A percentile compares a stretch with the other conserved stretches of the same genome.
Evolutionary conservation across 1,140 invertebrate species (phyloP).

Genomic region (Camponotus vicinus): DNA sequence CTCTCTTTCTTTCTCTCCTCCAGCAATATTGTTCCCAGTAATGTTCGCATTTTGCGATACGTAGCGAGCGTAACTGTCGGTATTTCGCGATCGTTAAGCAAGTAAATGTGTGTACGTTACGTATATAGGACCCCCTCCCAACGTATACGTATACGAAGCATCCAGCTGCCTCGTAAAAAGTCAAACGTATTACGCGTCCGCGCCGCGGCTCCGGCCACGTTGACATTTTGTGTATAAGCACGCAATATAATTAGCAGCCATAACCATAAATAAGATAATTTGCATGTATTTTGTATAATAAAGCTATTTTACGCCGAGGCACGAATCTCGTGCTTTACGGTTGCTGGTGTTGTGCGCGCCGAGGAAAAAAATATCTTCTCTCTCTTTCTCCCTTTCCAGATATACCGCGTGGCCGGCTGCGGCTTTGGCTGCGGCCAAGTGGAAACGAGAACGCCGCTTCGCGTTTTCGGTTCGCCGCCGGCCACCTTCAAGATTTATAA

Average conservation of each 20-base stretch:
- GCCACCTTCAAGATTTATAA: conserved; percentile 43
- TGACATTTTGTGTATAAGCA: conserved; percentile 83
- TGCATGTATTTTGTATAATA: conserved; percentile 84
- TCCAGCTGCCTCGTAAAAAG: conserved; percentile 79
- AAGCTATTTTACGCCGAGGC: conserved; percentile 81
- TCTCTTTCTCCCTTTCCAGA: conserved; percentile 18
- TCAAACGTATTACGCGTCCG: conserved; percentile 78
- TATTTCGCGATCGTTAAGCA: conserved; percentile 81
- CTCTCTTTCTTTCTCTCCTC: conserved; percentile 36
- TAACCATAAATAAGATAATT: conserved; percentile 84
- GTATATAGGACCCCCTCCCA: conserved; percentile 60
- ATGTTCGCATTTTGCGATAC: conserved; percentile 68
- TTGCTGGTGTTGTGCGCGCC: conserved; percentile 7
- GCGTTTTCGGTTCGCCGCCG: conserved; percentile 64
- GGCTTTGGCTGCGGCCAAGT: conserved; percentile 19
- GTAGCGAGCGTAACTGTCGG: conserved; percentile 76
- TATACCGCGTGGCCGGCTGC: conserved; percentile 29
- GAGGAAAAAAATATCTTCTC: conserved; percentile 40
- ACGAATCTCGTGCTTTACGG: conserved; percentile 78
- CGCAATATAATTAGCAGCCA: conserved; percentile 82
- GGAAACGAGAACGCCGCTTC: conserved; percentile 62
- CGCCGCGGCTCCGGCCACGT: conserved; percentile 75
- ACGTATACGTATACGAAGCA: conserved; percentile 62
- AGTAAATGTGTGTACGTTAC: conserved; percentile 78
- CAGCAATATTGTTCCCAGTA: conserved; percentile 65